Evolutionary conservation across 2,888 invertebrate species (phyloP).

Genomic region (Podotricha telesiphe): DNA sequence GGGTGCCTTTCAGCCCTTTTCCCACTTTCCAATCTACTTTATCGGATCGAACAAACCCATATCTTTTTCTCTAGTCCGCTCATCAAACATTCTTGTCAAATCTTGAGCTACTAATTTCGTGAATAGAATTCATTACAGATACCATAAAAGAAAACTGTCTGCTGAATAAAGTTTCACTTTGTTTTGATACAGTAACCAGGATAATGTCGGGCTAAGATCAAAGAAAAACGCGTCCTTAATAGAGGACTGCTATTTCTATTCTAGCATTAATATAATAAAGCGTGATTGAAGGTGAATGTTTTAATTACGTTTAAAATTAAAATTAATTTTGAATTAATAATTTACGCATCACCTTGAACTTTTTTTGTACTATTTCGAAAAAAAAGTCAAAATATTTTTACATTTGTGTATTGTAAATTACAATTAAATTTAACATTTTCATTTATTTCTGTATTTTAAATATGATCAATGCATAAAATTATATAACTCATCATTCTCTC

Average conservation of each 20-base stretch:
- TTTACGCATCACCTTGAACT: too few relatives aligned
- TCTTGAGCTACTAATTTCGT: background rate
- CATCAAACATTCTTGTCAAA: background rate
- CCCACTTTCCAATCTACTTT: constrained; percentile 5
- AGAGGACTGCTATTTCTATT: background rate
- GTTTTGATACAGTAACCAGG: background rate
- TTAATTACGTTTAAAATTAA: background rate
- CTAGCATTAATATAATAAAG: background rate
- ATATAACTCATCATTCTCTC: background rate
- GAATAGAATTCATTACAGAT: background rate
- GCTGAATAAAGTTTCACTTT: background rate
- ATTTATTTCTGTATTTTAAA: background rate
- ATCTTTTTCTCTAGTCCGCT: constrained; percentile 4
- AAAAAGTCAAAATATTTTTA: background rate
- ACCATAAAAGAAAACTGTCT: background rate
- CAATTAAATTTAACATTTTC: too few relatives aligned
- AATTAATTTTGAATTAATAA: too few relatives aligned
- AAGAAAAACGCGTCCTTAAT: background rate
- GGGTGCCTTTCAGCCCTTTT: constrained; percentile 16
- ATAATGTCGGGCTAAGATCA: constrained; percentile 9
- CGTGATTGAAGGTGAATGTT: background rate
- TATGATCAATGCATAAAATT: background rate
- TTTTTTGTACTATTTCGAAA: too few relatives aligned
- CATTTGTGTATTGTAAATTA: background rate
- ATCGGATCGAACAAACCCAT: background rate